Evolutionary conservation across 2,888 invertebrate species (phyloP), one percentile per base, ranked within the genome.

Genomic region (Scaptodrosophila latifasciaeformis): DNA sequence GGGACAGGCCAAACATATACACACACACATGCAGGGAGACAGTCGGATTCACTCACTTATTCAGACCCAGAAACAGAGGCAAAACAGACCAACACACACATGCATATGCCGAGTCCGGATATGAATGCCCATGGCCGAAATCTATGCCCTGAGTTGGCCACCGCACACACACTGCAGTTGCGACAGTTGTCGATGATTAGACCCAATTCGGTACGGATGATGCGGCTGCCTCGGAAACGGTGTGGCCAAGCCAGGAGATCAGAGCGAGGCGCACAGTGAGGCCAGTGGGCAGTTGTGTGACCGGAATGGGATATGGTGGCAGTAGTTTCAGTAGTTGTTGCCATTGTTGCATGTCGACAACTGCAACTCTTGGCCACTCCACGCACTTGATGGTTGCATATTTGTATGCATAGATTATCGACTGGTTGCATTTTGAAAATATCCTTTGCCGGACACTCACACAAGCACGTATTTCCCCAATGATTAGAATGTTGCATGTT

Each of bases 161-260:
- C 21, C 40, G 43, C 7, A n/a, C 35, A 44, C n/a, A 30, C 12
- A 13, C n/a, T 39, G 10, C 29, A 35, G 6, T 3, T n/a, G 13
- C 19, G 31, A 19, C 31, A 77, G 78, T 80, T 74, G 75, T 77
- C 75, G 68, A 75, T 80, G 77, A 75, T 75, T 80, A 77, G 72
- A 42, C 12, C 55, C 65, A 64, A 43, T 51, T 52, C 29, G 15
- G 21, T 24, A 27, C 24, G 24, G 24, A 24, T 21, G 48, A 27
- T 59, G 42, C 60, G 48, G 34, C 44, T 45, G 47, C 29, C 31
- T 21, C 7, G 24, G 24, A 24, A 3, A 24, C 7, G 24, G 24
- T 24, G 4, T 24, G 4, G 4, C 24, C 24, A 7, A 7, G 24
- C 24, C 24, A 3, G 24, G 7, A 24, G 24, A 9, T 21, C 37